Evolutionary conservation across 2,113 vertebrate species (phyloP).

Genomic region (Gadus macrocephalus): DNA sequence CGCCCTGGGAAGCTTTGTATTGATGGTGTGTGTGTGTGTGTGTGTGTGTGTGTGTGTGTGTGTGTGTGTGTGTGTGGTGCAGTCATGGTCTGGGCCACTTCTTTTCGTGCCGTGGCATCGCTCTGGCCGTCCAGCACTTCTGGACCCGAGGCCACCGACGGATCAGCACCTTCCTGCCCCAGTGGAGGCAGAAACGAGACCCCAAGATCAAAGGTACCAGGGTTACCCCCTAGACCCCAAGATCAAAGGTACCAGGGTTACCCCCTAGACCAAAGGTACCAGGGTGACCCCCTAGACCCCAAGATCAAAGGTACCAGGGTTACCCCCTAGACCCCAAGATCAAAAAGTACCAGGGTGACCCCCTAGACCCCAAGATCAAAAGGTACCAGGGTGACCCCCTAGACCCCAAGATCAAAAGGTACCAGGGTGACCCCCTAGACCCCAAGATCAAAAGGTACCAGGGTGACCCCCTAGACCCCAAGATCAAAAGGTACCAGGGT

Average conservation of each 20-base stretch:
- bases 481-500: no score
- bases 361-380: no score
- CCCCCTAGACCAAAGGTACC: no score
- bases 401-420: conserved; percentile 74
- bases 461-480: no score
- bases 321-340: no score
- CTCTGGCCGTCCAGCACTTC: conserved; percentile 85
- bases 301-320: conserved; percentile 73
- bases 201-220: conserved; percentile 74
- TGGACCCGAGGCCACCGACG: conserved; percentile 83
- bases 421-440: conserved; percentile 4
- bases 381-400: no score
- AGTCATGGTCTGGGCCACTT: conserved; percentile 82
- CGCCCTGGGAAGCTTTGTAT: no score
- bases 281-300: conserved; percentile 40
- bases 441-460: no score
- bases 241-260: no score
- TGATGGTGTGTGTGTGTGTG: no score
- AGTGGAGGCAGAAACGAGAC: conserved; percentile 80
- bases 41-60: not conserved
- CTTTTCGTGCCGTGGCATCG: conserved; percentile 88
- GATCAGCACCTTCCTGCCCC: conserved; percentile 79
- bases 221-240: no score
- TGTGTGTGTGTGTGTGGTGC: not conserved
- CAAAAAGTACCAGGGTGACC: no score